Evolutionary conservation across 2,797 vertebrate genomes (phyloP), one percentile per base, ranked within the genome.

Genomic region (Cygnus olor): DNA sequence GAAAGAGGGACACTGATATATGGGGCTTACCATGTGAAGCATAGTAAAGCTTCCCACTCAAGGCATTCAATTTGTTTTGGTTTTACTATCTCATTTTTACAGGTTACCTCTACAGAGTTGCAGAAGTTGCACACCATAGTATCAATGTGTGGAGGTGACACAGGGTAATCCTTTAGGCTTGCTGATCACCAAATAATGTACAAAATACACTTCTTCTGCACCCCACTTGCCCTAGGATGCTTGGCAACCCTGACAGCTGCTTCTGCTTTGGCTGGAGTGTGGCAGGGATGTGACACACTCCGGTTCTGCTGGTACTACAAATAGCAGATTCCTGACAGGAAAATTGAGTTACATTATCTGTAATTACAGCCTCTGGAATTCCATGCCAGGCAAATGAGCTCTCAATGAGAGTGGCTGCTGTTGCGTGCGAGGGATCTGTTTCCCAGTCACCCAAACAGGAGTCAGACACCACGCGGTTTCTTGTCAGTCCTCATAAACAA

Each of bases 321-420:
- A 95, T 63, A 95, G 93, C 79, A 93, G 77, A 93, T 92, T 92
- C 74, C 88, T 97, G 96, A 96, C 88, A 89, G 79, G 94, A 94
- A 96, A 96, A 96, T 92, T 94, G 91, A 90, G 69, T 92, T 96
- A 66, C 38, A 92, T 96, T 96, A 94, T 93, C 93, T 72, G 42
- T 93, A 95, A 96, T 96, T 96, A 73, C 76, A 56, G 93, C 80
- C 90, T 95, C 93, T 81, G 92, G 95, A 91, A 95, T 85, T 92
- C 96, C 84, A 89, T 92, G 86, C 93, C 90, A 95, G 93, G 90
- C 84, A 94, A 95, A 94, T 73, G 68, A 95, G 86, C 83, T 88
- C 80, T 96, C 89, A 79, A 14, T 73, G 79, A 95, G 84, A 89
- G 45, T 0, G 51, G 69, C 69, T 92, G 92, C 81, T 95, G 68